Base-by-base conservation (phyloP, 2,113 vertebrate species). In the Loxodonta africana region DNA sequence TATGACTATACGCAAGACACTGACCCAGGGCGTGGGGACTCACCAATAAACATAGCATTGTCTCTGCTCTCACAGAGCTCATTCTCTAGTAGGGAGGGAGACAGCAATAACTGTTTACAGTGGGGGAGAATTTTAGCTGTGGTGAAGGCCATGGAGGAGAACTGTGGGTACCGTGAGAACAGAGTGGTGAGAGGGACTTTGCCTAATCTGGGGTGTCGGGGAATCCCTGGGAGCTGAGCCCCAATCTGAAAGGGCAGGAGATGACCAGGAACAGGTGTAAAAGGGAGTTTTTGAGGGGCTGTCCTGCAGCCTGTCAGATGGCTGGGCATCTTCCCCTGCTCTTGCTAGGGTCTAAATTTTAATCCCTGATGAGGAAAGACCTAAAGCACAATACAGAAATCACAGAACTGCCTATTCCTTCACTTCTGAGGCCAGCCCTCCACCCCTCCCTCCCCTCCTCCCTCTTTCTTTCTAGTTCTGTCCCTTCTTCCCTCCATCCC, bases 271-370 rank as follows among this genome's bases (percentile, higher is more conserved):
- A 3, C 67, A 84, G 26, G 15, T n/a, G n/a, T 10, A 15, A 6
- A 7, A 10, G 33, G 33, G 74, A 33, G 3, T 8, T 2, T 28
- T 1, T 4, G 4, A 1, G 0, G 37, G 2, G 0, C 48, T 48
- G 5, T 73, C 15, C 44, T 48, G 8, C 23, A 23, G 41, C 33
- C 65, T 25, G 48, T 4, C 60, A n/a, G 3, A 2, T n/a, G 51
- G 26, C 53, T 71, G 20, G 23, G 0, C 5, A 2, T n/a, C 30
- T n/a, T 65, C 6, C 30, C 8, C 0, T 28, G 41, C 25, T 63
- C 41, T 71, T 88, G 53, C 28, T n/a, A 14, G 57, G 48, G 2
- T 5, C 81, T 37, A 48, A 15, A 0, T 0, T 20, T 20, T 37
- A 71, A 28, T 21, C 30, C 41, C 65, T 20, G 25, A n/a, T 25